Percentiles rank a stretch among this genome's conserved stretches.
phyloP scores from a whole-genome alignment of 2,797 vertebrate genomes.

The Syncerus caffer region DNA sequence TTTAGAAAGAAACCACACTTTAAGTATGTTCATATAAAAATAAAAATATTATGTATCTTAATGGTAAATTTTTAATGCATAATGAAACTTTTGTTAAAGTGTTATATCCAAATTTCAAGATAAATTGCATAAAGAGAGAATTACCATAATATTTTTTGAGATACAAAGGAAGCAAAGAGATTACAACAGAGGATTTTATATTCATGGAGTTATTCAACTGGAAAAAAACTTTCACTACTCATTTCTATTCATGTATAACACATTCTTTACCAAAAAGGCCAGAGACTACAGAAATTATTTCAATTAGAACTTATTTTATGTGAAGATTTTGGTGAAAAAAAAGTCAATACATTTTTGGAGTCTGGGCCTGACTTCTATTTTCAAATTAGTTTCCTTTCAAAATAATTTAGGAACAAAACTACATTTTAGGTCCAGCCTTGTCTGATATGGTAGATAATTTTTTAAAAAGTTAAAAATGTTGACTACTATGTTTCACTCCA shows the following conservation, averaged over 20 bases:
- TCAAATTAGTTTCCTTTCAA: constrained; percentile 9
- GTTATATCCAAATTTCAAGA: background rate
- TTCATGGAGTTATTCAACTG: background rate
- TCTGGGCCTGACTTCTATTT: constrained; percentile 27
- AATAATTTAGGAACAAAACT: background rate
- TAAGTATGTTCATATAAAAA: background rate
- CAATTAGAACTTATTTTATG: background rate
- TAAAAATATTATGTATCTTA: background rate
- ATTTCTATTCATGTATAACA: background rate
- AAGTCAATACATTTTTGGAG: background rate
- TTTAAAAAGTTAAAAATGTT: background rate
- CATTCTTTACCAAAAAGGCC: background rate
- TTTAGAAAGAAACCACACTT: constrained; percentile 1
- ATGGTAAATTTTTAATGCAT: background rate
- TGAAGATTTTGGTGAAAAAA: constrained; percentile 29
- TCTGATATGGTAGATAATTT: background rate
- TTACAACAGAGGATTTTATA: background rate
- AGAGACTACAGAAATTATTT: constrained; percentile 8
- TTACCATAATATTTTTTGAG: background rate
- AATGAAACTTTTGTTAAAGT: background rate
- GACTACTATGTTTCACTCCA: background rate
- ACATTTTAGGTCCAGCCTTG: background rate
- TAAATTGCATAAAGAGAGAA: background rate
- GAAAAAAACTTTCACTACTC: background rate
- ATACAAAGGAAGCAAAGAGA: background rate